Evolutionary conservation across 2,113 vertebrate species (phyloP).

Genomic region (Gila orcuttii): DNA sequence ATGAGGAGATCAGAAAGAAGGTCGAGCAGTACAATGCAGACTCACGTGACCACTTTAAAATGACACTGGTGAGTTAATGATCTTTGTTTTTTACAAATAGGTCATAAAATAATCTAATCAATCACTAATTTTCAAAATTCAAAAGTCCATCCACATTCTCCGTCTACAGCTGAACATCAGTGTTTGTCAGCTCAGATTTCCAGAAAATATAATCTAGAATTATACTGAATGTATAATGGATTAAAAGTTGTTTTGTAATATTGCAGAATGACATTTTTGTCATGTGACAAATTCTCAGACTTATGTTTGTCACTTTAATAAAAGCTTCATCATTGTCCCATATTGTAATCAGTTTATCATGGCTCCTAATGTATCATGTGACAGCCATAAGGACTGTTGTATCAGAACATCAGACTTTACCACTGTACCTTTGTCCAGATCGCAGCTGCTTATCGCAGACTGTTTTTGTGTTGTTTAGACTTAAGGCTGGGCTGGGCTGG

Average conservation of each 20-base stretch:
- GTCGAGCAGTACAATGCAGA: conserved; percentile 87
- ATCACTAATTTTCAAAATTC: not conserved
- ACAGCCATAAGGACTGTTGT: conserved; percentile 28
- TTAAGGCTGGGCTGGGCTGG: not conserved
- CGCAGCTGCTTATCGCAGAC: not conserved
- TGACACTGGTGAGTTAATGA: conserved; percentile 87
- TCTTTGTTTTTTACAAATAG: not conserved
- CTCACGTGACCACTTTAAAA: conserved; percentile 92
- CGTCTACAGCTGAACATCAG: not conserved
- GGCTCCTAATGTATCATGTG: not conserved
- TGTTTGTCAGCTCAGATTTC: not conserved
- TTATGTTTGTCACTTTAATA: not conserved
- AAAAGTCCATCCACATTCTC: not conserved
- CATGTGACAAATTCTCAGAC: not conserved
- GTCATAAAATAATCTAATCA: not conserved
- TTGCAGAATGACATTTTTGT: too few relatives aligned
- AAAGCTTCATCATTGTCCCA: not conserved
- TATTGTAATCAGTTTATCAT: not conserved
- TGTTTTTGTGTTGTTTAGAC: not conserved
- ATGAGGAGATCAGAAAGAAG: conserved; percentile 89
- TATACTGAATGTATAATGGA: not conserved
- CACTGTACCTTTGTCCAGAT: conserved; percentile 16
- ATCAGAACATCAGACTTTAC: conserved; percentile 23
- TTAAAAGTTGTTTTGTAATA: not conserved
- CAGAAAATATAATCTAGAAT: not conserved